A percentile compares a stretch with the other conserved stretches of the same genome.
Conservation (phyloP, 2,113 vertebrate genomes). For the Sorex araneus region DNA sequence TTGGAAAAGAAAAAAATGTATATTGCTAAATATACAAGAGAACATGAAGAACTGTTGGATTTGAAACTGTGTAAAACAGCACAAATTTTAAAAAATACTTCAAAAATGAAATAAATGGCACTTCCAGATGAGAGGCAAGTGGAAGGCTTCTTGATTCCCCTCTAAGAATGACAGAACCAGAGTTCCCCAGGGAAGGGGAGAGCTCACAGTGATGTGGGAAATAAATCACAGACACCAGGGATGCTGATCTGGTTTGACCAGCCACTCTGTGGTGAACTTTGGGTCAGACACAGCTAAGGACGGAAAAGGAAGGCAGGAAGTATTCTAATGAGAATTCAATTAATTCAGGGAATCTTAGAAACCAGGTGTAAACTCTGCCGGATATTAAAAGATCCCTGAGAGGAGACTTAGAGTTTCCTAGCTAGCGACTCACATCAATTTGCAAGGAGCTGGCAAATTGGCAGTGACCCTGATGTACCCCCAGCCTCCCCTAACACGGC, state of each 20-base stretch:
- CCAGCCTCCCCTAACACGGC: not conserved
- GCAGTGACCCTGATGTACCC: constrained; percentile 43
- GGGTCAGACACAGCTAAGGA: constrained; percentile 78
- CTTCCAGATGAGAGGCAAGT: constrained; percentile 14
- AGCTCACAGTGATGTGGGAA: constrained; percentile 74
- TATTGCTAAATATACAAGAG: constrained; percentile 61
- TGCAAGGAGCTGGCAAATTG: constrained; percentile 61
- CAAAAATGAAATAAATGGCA: constrained; percentile 35
- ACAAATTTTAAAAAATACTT: constrained; percentile 54
- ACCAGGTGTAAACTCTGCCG: constrained; percentile 84
- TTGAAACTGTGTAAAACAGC: constrained; percentile 17
- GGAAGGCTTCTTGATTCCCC: constrained; percentile 9
- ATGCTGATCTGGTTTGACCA: constrained; percentile 61
- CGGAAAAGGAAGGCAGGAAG: constrained; percentile 83
- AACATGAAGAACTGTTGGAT: constrained; percentile 21
- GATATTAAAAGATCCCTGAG: constrained; percentile 86
- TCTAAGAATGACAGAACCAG: constrained; percentile 22
- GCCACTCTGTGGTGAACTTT: constrained; percentile 77
- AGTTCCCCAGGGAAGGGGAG: constrained; percentile 70
- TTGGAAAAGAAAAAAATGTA: constrained; percentile 71
- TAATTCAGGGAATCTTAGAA: constrained; percentile 87
- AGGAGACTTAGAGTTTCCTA: constrained; percentile 82
- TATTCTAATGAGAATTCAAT: constrained; percentile 88
- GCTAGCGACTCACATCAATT: constrained; percentile 64
- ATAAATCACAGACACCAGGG: constrained; percentile 68